Percentiles rank a stretch among this genome's conserved stretches.
These are phyloP conservation scores for Echinarachnius parma DNA, from an alignment of 53 echinoderm and acorn worm species.

Conservation along the genomic window DNA sequence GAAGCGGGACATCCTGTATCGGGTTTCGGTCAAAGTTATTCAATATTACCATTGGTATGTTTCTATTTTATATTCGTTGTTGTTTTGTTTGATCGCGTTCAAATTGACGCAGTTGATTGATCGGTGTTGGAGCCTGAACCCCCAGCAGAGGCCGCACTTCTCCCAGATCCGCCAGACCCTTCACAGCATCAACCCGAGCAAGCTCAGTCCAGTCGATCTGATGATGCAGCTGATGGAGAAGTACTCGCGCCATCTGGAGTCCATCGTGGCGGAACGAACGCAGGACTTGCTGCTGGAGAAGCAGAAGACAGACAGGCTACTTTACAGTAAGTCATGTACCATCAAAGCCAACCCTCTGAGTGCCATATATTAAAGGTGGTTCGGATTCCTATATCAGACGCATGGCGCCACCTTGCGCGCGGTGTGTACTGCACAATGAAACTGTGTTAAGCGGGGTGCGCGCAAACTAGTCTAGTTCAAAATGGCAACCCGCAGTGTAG, in stretches of 20 bases:
- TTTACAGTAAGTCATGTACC: conserved; percentile 77
- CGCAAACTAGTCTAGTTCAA: too few relatives aligned
- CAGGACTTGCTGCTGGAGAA: conserved; percentile 89
- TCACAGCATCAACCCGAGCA: conserved; percentile 91
- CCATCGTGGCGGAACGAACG: conserved; percentile 84
- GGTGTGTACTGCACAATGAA: too few relatives aligned
- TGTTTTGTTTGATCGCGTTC: too few relatives aligned
- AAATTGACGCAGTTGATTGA: conserved; percentile 63
- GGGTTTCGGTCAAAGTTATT: too few relatives aligned
- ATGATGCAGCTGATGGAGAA: conserved; percentile 99
- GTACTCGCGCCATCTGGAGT: conserved; percentile 92
- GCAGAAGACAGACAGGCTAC: conserved; percentile 93
- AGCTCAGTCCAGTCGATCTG: conserved; percentile 94
- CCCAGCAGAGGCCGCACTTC: conserved; percentile 77
- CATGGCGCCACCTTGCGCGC: too few relatives aligned
- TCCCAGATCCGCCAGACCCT: conserved; percentile 76
- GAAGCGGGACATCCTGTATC: too few relatives aligned
- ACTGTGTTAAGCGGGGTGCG: too few relatives aligned
- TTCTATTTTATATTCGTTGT: too few relatives aligned
- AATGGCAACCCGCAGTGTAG: too few relatives aligned
- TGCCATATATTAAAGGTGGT: too few relatives aligned
- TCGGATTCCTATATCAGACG: too few relatives aligned
- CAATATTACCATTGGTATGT: too few relatives aligned
- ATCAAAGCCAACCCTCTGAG: background rate
- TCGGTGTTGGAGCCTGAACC: conserved; percentile 75